These are phyloP conservation scores for Diarsia brunnea DNA, from an alignment of 2,888 invertebrate species.

Conservation along the genomic window DNA sequence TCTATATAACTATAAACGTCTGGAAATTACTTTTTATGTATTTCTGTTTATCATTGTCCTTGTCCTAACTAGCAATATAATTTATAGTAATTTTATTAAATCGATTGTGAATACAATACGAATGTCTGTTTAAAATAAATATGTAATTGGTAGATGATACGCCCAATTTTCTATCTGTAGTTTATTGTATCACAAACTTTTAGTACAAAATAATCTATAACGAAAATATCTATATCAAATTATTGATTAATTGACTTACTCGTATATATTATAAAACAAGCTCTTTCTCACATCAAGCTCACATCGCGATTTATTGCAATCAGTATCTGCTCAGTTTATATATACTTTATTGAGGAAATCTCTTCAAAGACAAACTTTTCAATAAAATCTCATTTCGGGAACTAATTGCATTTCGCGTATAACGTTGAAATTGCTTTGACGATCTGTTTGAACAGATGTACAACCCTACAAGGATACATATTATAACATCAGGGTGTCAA, in stretches of 20 bases:
- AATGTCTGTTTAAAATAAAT: slow-evolving; percentile 5
- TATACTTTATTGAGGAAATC: slow-evolving; percentile 10
- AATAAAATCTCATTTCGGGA: slow-evolving; percentile 36
- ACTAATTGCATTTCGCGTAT: slow-evolving; percentile 38
- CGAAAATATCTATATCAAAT: background rate
- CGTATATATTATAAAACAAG: background rate
- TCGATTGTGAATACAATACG: background rate
- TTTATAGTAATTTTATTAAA: slow-evolving; percentile 29
- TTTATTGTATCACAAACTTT: background rate
- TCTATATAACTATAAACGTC: slow-evolving; percentile 1
- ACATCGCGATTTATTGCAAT: background rate
- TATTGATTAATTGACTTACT: background rate
- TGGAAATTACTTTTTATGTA: background rate
- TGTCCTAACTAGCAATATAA: slow-evolving; percentile 1
- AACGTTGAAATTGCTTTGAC: slow-evolving; percentile 39
- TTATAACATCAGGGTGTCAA: slow-evolving; percentile 46
- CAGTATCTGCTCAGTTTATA: slow-evolving; percentile 12
- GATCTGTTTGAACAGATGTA: slow-evolving; percentile 33
- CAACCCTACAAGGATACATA: slow-evolving; percentile 10
- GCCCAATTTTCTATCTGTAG: slow-evolving; percentile 6
- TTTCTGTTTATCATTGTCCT: slow-evolving; percentile 14
- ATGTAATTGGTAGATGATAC: slow-evolving; percentile 9
- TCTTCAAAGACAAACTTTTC: slow-evolving; percentile 29
- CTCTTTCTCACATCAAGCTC: background rate
- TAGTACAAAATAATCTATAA: background rate